Evolutionary conservation across 1,140 invertebrate species (phyloP).

Genomic region (Drosophila punjabiensis): DNA sequence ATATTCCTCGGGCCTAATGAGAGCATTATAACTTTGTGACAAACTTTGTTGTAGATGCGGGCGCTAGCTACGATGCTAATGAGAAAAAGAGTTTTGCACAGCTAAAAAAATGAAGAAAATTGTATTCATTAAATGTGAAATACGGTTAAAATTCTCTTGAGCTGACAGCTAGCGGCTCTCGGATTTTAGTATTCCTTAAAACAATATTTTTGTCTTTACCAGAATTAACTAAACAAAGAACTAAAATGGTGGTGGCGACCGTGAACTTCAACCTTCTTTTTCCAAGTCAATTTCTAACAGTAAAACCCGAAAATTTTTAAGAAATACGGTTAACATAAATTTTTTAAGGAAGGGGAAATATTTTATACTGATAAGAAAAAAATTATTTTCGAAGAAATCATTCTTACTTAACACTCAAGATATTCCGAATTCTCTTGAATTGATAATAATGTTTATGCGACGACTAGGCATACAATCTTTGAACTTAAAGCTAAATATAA

Average conservation of each 20-base stretch:
- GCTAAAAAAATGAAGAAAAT: not conserved
- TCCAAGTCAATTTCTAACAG: not conserved
- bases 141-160: not conserved
- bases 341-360: not conserved
- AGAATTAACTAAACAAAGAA: not conserved
- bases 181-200: not conserved
- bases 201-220: not conserved
- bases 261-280: not conserved
- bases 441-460: not conserved
- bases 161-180: not conserved
- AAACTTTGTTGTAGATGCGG: slow-evolving; percentile 28
- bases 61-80: slow-evolving; percentile 32
- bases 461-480: not conserved
- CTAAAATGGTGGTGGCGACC: not conserved
- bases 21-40: slow-evolving; percentile 55
- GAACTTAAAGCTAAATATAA: not conserved
- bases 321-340: not conserved
- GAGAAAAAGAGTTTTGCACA: slow-evolving; percentile 19
- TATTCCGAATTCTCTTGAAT: not conserved
- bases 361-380: not conserved
- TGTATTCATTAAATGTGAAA: slow-evolving; percentile 22
- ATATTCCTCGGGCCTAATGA: slow-evolving; percentile 54
- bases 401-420: not conserved
- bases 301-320: not conserved
- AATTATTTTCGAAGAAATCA: not conserved